Evolutionary conservation across 2,888 invertebrate species (phyloP).

Genomic region (Psylliodes chrysocephalus): DNA sequence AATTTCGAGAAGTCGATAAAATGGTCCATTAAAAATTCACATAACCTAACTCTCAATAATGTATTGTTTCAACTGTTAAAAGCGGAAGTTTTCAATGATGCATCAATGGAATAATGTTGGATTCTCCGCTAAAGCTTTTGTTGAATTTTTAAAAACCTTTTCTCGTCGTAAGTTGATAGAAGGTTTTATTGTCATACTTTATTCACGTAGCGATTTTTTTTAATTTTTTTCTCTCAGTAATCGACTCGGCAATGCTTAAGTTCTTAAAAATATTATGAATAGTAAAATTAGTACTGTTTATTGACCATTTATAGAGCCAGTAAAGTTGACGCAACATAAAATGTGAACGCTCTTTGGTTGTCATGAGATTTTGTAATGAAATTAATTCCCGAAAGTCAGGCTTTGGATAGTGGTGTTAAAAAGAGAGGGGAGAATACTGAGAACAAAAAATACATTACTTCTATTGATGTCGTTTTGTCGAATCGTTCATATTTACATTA

Average conservation of each 20-base stretch:
- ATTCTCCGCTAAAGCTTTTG: slow-evolving; percentile 2
- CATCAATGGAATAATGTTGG: slow-evolving; percentile 1
- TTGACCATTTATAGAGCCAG: too few species aligned
- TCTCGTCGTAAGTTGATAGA: slow-evolving; percentile 1
- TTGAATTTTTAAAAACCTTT: slow-evolving; percentile 14
- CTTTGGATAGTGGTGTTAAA: too few species aligned
- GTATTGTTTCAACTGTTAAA: background rate
- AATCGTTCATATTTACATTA: too few species aligned
- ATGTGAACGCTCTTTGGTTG: too few species aligned
- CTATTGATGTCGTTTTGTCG: too few species aligned
- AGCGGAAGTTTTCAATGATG: slow-evolving; percentile 10
- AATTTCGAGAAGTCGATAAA: background rate
- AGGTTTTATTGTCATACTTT: slow-evolving; percentile 1
- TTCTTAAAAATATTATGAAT: too few species aligned
- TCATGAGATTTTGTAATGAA: too few species aligned
- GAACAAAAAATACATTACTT: too few species aligned
- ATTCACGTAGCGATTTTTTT: background rate
- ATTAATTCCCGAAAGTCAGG: too few species aligned
- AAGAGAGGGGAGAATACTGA: too few species aligned
- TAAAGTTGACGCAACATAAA: too few species aligned
- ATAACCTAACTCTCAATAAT: slow-evolving; percentile 13
- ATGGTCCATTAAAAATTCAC: slow-evolving; percentile 7
- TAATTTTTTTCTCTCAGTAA: background rate
- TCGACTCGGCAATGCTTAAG: background rate
- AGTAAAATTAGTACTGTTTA: too few species aligned